Evolutionary conservation across 2,797 vertebrate species (phyloP), one percentile per base, ranked within the genome.

Genomic region (Sciurus carolinensis): DNA sequence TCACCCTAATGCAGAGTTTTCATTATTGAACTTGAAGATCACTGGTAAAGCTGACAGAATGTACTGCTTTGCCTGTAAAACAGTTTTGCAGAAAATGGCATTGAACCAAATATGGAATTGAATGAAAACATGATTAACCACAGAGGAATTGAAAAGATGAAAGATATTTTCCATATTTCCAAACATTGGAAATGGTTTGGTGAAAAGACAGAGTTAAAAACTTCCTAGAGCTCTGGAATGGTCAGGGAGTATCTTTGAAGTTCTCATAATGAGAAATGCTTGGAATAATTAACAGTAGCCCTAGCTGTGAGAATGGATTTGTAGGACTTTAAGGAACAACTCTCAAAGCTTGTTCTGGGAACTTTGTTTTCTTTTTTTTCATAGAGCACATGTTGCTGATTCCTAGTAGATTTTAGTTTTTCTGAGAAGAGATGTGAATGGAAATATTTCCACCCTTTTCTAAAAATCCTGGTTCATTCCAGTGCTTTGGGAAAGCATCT

Each of bases 341-440:
- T 50, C 1, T 36, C 84, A 89, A 73, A 90, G 18, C 82, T 95
- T 92, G 22, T 97, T 75, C 67, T 95, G 85, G 57, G 71, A 96
- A 84, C 0, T 88, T 84, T 77, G 50, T 71, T 52, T 0, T 0
- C 67, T 22, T 36, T 71, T 97, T 47, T 47, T 47, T 47, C 9
- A 7, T 71, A 66, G 59, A 84, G 77, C 89, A 88, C 1, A 1
- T 47, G 44, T 26, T 54, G 1, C 85, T 98, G 75, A 91, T 91
- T 96, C 42, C 82, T 66, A 91, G 79, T 81, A 96, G 20, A 36
- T 96, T 86, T 71, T 47, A 75, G n/a, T 81, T 97, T 97, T n/a
- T 97, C 96, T 88, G 90, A 62, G 97, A 97, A 96, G 95, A 92
- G 95, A 96, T 91, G 93, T 94, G 73, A 97, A 39, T 91, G 77